These are phyloP conservation scores for Peromyscus eremicus DNA, from an alignment of 2,797 vertebrate species.

Conservation along the genomic window DNA sequence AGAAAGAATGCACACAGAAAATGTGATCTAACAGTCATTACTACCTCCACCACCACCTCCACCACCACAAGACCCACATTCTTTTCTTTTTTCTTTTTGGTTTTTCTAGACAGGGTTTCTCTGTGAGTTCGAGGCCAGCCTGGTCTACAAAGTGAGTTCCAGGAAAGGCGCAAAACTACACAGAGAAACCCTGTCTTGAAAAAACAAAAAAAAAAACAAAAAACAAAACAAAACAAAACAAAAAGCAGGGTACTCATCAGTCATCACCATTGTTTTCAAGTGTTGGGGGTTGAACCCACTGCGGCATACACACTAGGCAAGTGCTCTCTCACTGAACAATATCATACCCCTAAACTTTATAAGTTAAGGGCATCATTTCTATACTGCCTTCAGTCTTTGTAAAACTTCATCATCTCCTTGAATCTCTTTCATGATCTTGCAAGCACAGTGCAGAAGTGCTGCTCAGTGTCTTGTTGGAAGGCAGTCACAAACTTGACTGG, in stretches of 20 bases:
- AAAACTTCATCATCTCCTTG: slow-evolving; percentile 13
- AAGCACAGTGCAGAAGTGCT: background rate
- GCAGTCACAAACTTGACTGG: slow-evolving; percentile 14
- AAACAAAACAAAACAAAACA: too few relatives aligned
- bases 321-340: background rate
- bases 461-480: background rate
- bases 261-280: background rate
- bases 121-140: too few relatives aligned
- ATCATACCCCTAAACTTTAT: background rate
- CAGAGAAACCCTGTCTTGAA: too few relatives aligned
- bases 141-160: too few relatives aligned
- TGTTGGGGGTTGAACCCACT: background rate
- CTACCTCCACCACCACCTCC: too few relatives aligned
- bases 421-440: slow-evolving; percentile 10
- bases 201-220: too few relatives aligned
- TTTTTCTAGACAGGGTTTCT: too few relatives aligned
- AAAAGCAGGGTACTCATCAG: background rate
- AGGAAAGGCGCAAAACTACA: too few relatives aligned
- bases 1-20: slow-evolving; percentile 56
- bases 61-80: background rate
- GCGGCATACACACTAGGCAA: background rate
- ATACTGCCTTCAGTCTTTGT: background rate
- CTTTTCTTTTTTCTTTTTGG: background rate
- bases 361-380: background rate
- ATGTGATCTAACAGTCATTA: background rate